Percentiles rank a stretch among this genome's conserved stretches.
Evolutionary conservation across 1,140 invertebrate genomes (phyloP).

Genomic region (Argopecten irradians): DNA sequence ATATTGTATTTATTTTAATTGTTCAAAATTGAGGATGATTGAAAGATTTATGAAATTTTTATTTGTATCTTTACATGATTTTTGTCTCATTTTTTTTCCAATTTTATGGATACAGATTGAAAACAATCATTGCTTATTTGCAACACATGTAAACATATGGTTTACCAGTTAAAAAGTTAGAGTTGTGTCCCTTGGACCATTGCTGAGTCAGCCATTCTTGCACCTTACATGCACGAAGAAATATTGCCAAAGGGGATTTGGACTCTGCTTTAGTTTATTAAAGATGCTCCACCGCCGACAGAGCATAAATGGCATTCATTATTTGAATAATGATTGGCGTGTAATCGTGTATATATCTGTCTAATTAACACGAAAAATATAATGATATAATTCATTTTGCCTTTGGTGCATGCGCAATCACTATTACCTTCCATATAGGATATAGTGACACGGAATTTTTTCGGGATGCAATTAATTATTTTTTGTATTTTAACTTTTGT

Average conservation of each 20-base stretch:
- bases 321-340: too few species aligned
- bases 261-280: too few species aligned
- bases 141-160: neutral
- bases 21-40: neutral
- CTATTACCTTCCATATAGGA: too few species aligned
- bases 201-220: neutral
- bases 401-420: too few species aligned
- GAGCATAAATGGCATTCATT: too few species aligned
- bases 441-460: too few species aligned
- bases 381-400: too few species aligned
- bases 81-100: neutral
- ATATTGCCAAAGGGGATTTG: neutral
- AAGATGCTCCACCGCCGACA: too few species aligned
- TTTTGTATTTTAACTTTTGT: too few species aligned
- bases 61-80: neutral
- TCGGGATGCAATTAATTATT: too few species aligned
- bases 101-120: neutral
- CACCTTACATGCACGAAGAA: neutral
- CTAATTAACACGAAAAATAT: too few species aligned
- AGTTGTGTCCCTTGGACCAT: neutral
- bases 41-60: neutral
- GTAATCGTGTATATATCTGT: too few species aligned
- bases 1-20: neutral
- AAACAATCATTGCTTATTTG: neutral
- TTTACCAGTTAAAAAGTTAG: neutral